phyloP scores from a whole-genome alignment of 1,140 invertebrate species.

The Phthorimaea operculella region DNA sequence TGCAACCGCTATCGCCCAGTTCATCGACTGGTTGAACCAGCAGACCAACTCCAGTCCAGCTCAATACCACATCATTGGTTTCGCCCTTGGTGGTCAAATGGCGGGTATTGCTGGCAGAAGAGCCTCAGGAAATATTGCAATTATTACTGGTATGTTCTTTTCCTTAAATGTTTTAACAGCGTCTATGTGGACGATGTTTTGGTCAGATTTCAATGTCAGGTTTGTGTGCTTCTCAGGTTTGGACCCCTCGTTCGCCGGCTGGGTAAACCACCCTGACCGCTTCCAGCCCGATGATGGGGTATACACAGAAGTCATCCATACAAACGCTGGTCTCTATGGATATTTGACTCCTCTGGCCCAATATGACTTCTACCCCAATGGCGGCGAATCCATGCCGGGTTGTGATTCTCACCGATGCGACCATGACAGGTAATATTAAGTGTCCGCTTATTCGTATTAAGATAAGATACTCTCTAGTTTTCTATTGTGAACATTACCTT shows the following conservation, averaged over 20 bases:
- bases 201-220: background rate
- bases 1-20: constrained; percentile 56
- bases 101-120: constrained; percentile 34
- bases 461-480: too few species aligned
- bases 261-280: constrained; percentile 43
- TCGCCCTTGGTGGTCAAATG: constrained; percentile 50
- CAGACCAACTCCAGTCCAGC: constrained; percentile 14
- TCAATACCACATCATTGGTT: constrained; percentile 24
- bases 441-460: constrained; percentile 35
- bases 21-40: constrained; percentile 51
- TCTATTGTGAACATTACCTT: too few species aligned
- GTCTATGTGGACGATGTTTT: too few species aligned
- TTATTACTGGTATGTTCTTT: constrained; percentile 31
- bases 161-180: background rate
- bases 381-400: constrained; percentile 20
- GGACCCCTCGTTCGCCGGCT: constrained; percentile 67
- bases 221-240: constrained; percentile 34
- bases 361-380: constrained; percentile 50
- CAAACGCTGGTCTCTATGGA: constrained; percentile 22
- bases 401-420: background rate
- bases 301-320: constrained; percentile 7
- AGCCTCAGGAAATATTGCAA: constrained; percentile 21
- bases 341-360: constrained; percentile 11
- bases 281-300: constrained; percentile 52
- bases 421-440: constrained; percentile 23